Base-by-base conservation (phyloP, 2,113 vertebrate species). In the Casuarius casuarius region DNA sequence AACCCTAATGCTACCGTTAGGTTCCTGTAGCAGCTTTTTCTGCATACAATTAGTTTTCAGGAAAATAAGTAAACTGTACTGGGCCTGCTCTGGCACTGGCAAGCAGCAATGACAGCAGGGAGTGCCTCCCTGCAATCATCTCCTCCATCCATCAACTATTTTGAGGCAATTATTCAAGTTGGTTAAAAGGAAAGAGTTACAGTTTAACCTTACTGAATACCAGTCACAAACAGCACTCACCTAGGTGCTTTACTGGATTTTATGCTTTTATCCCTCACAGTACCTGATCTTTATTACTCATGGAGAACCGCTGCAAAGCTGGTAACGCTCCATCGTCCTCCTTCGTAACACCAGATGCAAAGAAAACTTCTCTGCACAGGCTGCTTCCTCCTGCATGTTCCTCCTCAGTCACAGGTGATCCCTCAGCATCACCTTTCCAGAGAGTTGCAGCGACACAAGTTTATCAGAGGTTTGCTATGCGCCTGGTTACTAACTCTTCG, bases 1-100 rank as follows among this genome's bases (percentile, higher is more conserved):
- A 10, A 3, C 26, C 44, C 49, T 12, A 6, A 16, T 0, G 7
- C 15, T 72, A 8, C 35, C 14, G 85, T 1, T 0, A 58, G 75
- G 51, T 31, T 63, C 62, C 31, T 23, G 0, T 33, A 23, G 3
- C 1, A 20, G 25, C 8, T 33, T 56, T 52, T 29, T 35, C 33
- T 2, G 35, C 1, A 1, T 19, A 28, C 0, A 6, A 28, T 22
- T 21, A 10, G n/a, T 48, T 77, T 35, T 11, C 38, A 59, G 54
- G 14, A 63, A 28, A 42, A 10, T 8, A 3, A 25, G 48, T 11
- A 4, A 48, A 2, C 7, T 23, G 31, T 62, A 48, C 70, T 1
- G 76, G 74, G 77, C 74, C 89, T 76, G 5, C 44, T 31, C 1
- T 0, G 23, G 42, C 51, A 76, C 0, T 48, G 6, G 25, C 0